Evolutionary conservation across 2,797 vertebrate species (phyloP).

Genomic region (Numenius phaeopus): DNA sequence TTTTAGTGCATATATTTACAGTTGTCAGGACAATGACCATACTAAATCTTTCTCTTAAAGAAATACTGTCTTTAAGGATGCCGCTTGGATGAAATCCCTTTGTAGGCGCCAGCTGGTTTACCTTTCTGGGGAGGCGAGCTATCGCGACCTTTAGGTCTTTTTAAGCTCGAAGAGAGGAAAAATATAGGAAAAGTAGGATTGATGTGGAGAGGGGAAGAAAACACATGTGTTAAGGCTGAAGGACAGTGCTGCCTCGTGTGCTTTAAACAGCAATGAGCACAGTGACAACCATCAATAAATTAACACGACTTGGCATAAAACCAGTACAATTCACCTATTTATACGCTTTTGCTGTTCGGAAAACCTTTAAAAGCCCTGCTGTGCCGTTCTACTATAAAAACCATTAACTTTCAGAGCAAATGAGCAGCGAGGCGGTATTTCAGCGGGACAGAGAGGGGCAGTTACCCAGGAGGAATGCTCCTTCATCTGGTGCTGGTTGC

Average conservation of each 20-base stretch:
- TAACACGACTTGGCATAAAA: not conserved
- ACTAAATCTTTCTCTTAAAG: not conserved
- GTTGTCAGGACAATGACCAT: not conserved
- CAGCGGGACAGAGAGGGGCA: not conserved
- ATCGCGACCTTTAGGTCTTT: not conserved
- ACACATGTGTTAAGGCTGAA: fast-evolving
- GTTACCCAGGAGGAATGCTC: slow-evolving; percentile 98
- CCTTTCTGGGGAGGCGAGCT: not conserved
- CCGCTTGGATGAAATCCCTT: not conserved
- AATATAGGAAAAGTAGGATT: not conserved
- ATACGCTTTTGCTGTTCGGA: fast-evolving
- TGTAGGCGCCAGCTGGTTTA: not conserved
- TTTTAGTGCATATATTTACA: not conserved
- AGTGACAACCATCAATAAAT: not conserved
- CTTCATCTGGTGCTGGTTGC: slow-evolving; percentile 99
- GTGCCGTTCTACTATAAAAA: not conserved
- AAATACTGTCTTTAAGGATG: not conserved
- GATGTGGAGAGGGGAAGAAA: not conserved
- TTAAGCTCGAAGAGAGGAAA: not conserved
- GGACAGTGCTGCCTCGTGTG: not conserved
- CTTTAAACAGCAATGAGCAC: not conserved
- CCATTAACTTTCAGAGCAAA: fast-evolving
- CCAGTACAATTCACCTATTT: fast-evolving
- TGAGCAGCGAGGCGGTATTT: not conserved
- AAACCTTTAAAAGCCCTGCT: not conserved